Percentiles rank a stretch among this genome's conserved stretches.
These are phyloP conservation scores for Phengaris arion DNA, from an alignment of 2,888 invertebrate species.

Conservation along the genomic window DNA sequence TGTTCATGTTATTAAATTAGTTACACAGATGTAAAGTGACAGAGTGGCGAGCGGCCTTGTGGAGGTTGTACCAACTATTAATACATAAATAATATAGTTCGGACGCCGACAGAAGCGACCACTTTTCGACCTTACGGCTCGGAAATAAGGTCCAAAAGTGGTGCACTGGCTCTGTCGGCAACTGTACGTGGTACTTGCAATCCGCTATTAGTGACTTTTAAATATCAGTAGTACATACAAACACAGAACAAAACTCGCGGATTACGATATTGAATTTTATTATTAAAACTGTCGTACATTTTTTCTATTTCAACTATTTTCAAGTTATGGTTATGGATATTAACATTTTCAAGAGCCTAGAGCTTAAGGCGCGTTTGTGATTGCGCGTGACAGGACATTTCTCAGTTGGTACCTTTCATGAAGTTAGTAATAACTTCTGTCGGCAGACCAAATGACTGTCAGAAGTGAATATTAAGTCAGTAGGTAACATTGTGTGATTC, in stretches of 20 bases:
- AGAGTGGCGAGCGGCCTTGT: background rate
- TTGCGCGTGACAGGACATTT: too few species aligned
- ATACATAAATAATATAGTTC: constrained; percentile 4
- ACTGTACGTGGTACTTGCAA: background rate
- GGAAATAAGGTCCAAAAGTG: background rate
- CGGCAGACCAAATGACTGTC: too few species aligned
- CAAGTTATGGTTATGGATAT: too few species aligned
- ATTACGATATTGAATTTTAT: background rate
- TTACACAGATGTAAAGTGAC: background rate
- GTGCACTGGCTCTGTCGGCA: background rate
- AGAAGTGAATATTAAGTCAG: too few species aligned
- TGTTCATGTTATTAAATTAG: background rate
- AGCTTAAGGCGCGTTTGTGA: too few species aligned
- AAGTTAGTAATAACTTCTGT: too few species aligned
- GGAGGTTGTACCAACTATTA: background rate
- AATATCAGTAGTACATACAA: background rate
- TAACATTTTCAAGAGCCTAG: too few species aligned
- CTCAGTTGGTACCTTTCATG: too few species aligned
- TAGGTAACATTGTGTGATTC: too few species aligned
- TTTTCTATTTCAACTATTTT: background rate
- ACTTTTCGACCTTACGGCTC: background rate
- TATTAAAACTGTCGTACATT: background rate
- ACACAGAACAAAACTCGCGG: background rate
- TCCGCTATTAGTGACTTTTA: constrained; percentile 23
- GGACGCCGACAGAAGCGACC: background rate